Evolutionary conservation across 2,888 invertebrate genomes (phyloP).

Genomic region (Isotomurus palustris): DNA sequence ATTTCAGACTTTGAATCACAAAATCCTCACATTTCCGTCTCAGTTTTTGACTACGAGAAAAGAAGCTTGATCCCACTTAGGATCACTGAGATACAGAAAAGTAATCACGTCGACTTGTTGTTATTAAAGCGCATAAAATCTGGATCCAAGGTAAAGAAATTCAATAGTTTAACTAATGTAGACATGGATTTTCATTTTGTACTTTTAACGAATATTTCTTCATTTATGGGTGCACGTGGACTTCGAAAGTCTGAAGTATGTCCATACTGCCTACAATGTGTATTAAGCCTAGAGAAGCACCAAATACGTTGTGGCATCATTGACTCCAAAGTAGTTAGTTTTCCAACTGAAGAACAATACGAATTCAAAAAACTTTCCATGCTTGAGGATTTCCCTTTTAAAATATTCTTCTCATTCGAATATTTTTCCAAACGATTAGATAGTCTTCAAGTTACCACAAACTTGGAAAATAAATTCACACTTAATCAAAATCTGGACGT

Average conservation of each 20-base stretch:
- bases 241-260: not conserved
- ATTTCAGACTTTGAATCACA: not conserved
- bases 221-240: not conserved
- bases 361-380: not conserved
- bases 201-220: not conserved
- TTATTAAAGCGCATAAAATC: too few species aligned
- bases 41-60: not conserved
- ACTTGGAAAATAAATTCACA: not conserved
- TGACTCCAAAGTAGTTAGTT: not conserved
- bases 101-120: not conserved
- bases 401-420: not conserved
- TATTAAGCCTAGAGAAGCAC: not conserved
- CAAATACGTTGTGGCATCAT: not conserved
- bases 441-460: not conserved
- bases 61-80: not conserved
- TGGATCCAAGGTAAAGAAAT: too few species aligned
- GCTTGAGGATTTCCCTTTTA: not conserved
- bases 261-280: not conserved
- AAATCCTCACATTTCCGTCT: not conserved
- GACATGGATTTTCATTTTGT: not conserved
- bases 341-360: not conserved
- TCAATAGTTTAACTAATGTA: not conserved
- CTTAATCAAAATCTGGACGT: not conserved
- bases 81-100: not conserved
- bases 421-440: not conserved